phyloP scores from a whole-genome alignment of 2,888 invertebrate species.

The Megaustenia siamemsis region DNA sequence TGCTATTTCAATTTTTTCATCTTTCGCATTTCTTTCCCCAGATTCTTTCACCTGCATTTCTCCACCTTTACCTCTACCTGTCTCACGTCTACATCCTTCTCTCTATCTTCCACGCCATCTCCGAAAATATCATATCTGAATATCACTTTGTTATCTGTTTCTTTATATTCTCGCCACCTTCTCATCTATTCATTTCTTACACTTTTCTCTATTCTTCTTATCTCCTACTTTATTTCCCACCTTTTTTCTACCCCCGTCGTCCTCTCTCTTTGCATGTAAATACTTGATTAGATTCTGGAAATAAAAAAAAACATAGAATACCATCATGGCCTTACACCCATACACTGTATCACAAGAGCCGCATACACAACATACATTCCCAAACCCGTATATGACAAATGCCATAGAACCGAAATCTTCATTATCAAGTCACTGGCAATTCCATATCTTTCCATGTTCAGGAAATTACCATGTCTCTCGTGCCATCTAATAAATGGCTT shows the following conservation, averaged over 20 bases:
- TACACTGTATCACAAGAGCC: no score
- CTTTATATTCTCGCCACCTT: background rate
- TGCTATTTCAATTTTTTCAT: background rate
- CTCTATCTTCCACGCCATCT: background rate
- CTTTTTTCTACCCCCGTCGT: background rate
- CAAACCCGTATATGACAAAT: background rate
- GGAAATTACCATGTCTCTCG: background rate
- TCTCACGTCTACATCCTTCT: background rate
- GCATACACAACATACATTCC: no score
- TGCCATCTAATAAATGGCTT: background rate
- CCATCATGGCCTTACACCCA: no score
- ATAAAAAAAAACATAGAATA: no score
- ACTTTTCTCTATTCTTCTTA: no score
- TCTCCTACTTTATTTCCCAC: no score
- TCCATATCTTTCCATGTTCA: slow-evolving; percentile 24
- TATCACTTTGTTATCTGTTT: background rate
- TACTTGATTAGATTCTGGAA: no score
- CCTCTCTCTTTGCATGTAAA: background rate
- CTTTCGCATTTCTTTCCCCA: background rate
- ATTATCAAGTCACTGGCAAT: background rate
- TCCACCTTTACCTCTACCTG: background rate
- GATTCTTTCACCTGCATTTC: background rate
- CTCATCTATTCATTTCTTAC: no score
- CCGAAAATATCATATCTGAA: no score
- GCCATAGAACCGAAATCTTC: background rate